Conservation (phyloP, 1,140 invertebrate species). For the Monomorium pharaonis region DNA sequence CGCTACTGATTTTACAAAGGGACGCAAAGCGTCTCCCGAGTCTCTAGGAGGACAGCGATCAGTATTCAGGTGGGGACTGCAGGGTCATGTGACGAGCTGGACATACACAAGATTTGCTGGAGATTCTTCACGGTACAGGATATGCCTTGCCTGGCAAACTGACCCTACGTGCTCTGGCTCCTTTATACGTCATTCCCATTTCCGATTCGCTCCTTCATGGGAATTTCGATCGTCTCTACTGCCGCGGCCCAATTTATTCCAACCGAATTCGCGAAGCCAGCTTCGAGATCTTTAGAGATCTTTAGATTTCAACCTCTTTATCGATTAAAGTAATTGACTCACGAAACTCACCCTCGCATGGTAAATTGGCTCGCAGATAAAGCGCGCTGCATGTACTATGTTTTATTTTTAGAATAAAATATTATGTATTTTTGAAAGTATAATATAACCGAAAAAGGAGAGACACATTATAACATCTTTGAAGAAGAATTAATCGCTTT, state of each 20-base stretch:
- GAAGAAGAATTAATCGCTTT: background rate
- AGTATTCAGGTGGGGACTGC: constrained; percentile 69
- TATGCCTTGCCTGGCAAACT: constrained; percentile 75
- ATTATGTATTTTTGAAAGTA: background rate
- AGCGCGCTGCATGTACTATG: no score
- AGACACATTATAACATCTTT: background rate
- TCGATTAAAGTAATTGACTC: constrained; percentile 45
- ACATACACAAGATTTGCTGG: constrained; percentile 75
- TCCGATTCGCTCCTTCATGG: constrained; percentile 70
- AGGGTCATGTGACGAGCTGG: constrained; percentile 73
- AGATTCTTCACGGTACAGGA: constrained; percentile 75
- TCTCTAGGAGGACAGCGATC: constrained; percentile 60
- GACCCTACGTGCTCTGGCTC: constrained; percentile 77
- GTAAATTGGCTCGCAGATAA: background rate
- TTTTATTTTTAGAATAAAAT: background rate
- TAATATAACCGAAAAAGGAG: background rate
- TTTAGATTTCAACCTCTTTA: constrained; percentile 47
- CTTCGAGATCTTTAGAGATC: background rate
- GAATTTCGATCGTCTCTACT: constrained; percentile 61
- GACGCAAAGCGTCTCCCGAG: constrained; percentile 66
- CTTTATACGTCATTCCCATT: constrained; percentile 75
- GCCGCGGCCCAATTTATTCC: constrained; percentile 65
- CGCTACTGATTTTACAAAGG: constrained; percentile 76
- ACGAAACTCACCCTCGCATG: background rate
- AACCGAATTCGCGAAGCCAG: constrained; percentile 42